Conservation (phyloP, 2,113 vertebrate genomes). For the Bufo gargarizans region DNA sequence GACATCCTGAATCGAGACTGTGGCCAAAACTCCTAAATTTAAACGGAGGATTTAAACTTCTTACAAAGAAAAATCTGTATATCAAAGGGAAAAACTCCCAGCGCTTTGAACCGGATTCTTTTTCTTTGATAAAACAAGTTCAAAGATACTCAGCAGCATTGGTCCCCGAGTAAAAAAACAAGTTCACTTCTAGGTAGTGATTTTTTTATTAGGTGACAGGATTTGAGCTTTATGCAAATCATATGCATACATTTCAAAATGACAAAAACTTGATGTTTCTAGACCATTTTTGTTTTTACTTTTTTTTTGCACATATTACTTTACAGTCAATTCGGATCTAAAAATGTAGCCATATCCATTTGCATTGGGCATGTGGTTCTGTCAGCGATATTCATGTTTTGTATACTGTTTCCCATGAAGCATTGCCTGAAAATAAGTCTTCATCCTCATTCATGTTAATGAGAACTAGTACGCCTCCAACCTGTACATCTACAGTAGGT, state of each 20-base stretch:
- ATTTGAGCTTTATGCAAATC: neutral
- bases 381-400: no score
- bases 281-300: neutral
- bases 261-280: neutral
- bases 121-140: constrained; percentile 47
- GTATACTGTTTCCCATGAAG: no score
- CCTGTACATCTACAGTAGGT: no score
- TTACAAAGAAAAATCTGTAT: constrained; percentile 24
- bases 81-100: constrained; percentile 51
- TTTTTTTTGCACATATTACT: no score
- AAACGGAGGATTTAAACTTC: constrained; percentile 4
- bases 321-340: no score
- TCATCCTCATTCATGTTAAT: no score
- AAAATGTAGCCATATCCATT: no score
- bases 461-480: no score
- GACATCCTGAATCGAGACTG: neutral
- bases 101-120: constrained; percentile 22
- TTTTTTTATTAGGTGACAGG: neutral
- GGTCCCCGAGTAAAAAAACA: neutral
- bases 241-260: neutral
- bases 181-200: constrained; percentile 20
- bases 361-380: no score
- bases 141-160: constrained; percentile 38
- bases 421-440: no score
- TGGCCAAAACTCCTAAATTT: neutral